Conservation (phyloP, 2,797 vertebrate species). For the Setipinna tenuifilis region DNA sequence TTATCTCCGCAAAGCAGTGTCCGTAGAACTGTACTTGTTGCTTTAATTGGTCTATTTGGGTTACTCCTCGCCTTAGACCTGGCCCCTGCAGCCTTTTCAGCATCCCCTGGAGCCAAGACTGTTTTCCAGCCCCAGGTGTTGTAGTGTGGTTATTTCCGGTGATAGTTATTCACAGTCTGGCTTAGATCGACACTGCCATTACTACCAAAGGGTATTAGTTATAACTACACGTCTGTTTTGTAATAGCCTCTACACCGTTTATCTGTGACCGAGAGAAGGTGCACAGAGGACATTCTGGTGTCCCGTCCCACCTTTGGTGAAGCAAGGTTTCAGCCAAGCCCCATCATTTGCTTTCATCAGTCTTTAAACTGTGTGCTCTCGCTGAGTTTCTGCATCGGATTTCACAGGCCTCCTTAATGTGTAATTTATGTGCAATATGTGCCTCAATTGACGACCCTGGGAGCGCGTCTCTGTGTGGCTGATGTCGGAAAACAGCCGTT, state of each 20-base stretch:
- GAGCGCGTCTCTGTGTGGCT: neutral
- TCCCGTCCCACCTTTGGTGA: neutral
- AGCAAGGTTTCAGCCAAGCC: neutral
- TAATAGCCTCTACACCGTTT: too few relatives aligned
- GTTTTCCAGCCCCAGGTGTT: neutral
- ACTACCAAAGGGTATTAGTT: neutral
- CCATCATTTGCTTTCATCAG: neutral
- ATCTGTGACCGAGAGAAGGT: neutral
- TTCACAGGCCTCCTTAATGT: neutral
- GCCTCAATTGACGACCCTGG: neutral
- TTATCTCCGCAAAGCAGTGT: too few relatives aligned
- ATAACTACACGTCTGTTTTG: neutral
- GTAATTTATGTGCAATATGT: neutral
- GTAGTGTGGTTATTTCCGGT: neutral
- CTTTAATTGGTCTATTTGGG: too few relatives aligned
- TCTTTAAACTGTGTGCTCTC: neutral
- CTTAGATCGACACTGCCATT: neutral
- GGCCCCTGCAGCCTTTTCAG: neutral
- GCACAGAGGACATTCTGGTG: neutral
- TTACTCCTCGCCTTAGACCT: neutral
- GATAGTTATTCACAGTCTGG: neutral
- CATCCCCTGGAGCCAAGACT: too few relatives aligned
- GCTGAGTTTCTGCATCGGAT: neutral
- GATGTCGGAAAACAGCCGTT: neutral
- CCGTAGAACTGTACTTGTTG: too few relatives aligned